Conservation (phyloP, 2,888 invertebrate genomes). For the Abrostola tripartita region DNA sequence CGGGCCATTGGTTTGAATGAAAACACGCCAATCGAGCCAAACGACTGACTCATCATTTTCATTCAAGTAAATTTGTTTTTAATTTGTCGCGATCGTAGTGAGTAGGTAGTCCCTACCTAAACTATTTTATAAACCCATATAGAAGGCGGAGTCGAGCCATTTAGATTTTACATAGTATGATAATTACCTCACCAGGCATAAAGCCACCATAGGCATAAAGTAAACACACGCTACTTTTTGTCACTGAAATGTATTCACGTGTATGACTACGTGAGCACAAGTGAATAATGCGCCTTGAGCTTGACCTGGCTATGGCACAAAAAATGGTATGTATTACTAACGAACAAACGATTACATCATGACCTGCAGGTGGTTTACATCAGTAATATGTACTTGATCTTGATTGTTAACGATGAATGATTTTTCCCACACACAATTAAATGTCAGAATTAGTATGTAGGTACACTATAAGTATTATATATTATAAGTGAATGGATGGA, state of each 20-base stretch:
- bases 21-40: slow-evolving; percentile 73
- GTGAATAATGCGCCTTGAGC: slow-evolving; percentile 69
- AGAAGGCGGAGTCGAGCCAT: slow-evolving; percentile 27
- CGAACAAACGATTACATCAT: slow-evolving; percentile 69
- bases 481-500: slow-evolving; percentile 37
- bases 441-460: slow-evolving; percentile 33
- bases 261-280: slow-evolving; percentile 26
- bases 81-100: slow-evolving; percentile 48
- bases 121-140: slow-evolving; percentile 34
- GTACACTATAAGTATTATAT: slow-evolving; percentile 30
- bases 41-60: slow-evolving; percentile 77
- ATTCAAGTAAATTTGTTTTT: slow-evolving; percentile 72
- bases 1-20: slow-evolving; percentile 66
- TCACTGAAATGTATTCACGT: slow-evolving; percentile 21
- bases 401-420: slow-evolving; percentile 32
- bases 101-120: slow-evolving; percentile 32
- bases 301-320: slow-evolving; percentile 68
- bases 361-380: slow-evolving; percentile 56
- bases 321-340: slow-evolving; percentile 53
- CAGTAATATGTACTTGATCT: slow-evolving; percentile 47
- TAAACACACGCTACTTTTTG: slow-evolving; percentile 19
- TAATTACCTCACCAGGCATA: slow-evolving; percentile 16
- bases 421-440: slow-evolving; percentile 45
- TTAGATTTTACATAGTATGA: slow-evolving; percentile 41
- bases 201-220: slow-evolving; percentile 5